A percentile compares a stretch with the other conserved stretches of the same genome.
These are phyloP conservation scores for Geothlypis trichas DNA, from an alignment of 2,113 vertebrate genomes.

Conservation along the genomic window DNA sequence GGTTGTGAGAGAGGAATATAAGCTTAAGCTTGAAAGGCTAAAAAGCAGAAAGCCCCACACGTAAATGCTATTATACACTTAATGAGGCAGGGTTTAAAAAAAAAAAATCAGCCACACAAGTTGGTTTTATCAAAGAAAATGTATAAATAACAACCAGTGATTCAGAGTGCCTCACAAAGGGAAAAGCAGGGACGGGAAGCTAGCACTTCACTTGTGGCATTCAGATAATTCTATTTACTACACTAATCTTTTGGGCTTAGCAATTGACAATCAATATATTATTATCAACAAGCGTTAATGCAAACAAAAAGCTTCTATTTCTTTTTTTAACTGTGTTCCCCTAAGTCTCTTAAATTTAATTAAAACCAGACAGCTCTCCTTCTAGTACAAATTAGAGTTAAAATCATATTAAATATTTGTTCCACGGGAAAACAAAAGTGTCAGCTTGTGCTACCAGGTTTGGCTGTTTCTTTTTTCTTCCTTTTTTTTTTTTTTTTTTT, in stretches of 20 bases:
- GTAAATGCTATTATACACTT: conserved; percentile 67
- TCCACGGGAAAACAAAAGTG: conserved; percentile 44
- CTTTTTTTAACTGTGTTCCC: conserved; percentile 24
- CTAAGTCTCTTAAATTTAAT: conserved; percentile 63
- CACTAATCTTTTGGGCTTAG: conserved; percentile 68
- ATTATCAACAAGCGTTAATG: conserved; percentile 60
- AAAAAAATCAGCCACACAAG: conserved; percentile 72
- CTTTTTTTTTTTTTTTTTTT: neutral
- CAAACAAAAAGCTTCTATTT: conserved; percentile 68
- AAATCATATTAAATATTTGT: conserved; percentile 70
- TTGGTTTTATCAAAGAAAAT: conserved; percentile 75
- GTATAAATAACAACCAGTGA: conserved; percentile 73
- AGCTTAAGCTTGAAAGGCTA: conserved; percentile 67
- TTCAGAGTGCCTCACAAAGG: conserved; percentile 73
- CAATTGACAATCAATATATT: conserved; percentile 62
- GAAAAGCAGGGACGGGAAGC: conserved; percentile 70
- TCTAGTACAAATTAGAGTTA: conserved; percentile 41
- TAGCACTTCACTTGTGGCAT: conserved; percentile 69
- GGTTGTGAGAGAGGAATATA: conserved; percentile 62
- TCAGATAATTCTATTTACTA: conserved; percentile 72
- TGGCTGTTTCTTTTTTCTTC: neutral
- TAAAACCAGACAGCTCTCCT: conserved; percentile 54
- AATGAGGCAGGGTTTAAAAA: conserved; percentile 66
- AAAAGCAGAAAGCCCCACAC: conserved; percentile 61
- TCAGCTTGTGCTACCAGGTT: conserved; percentile 52